These are phyloP conservation scores for Antheraea assamensis DNA, from an alignment of 2,888 invertebrate genomes.

Conservation along the genomic window DNA sequence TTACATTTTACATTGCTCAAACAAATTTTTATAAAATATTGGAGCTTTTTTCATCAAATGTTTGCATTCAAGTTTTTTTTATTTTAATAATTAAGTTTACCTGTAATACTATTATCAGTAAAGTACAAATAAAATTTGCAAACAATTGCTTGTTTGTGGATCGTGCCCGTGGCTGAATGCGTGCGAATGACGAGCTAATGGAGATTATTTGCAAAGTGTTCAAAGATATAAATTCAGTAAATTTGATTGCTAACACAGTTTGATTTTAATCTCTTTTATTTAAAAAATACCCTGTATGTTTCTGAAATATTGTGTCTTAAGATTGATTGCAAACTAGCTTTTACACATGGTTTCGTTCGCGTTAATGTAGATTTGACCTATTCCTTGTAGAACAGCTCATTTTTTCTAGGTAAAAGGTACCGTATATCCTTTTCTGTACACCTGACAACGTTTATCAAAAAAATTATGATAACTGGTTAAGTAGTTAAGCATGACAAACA, in stretches of 20 bases:
- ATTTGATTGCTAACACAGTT: neutral
- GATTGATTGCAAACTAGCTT: neutral
- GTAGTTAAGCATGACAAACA: too few relatives aligned
- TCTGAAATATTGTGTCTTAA: neutral
- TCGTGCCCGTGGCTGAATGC: conserved; percentile 60
- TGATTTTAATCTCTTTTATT: neutral
- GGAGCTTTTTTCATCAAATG: neutral
- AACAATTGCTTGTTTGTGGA: conserved; percentile 61
- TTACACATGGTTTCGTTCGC: too few relatives aligned
- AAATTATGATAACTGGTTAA: too few relatives aligned
- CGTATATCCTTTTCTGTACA: too few relatives aligned
- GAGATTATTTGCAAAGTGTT: conserved; percentile 53
- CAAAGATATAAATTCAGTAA: conserved; percentile 31
- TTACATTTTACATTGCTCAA: too few relatives aligned
- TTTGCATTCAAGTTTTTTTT: neutral
- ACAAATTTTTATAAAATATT: too few relatives aligned
- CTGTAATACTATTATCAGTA: conserved; percentile 35
- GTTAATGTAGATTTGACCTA: too few relatives aligned
- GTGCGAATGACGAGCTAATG: conserved; percentile 51
- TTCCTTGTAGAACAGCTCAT: too few relatives aligned
- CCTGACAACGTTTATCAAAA: too few relatives aligned
- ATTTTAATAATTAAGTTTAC: conserved; percentile 35
- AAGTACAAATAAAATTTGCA: conserved; percentile 48
- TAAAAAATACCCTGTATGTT: neutral
- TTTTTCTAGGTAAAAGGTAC: too few relatives aligned